Percentiles rank a stretch among this genome's conserved stretches.
These are phyloP conservation scores for Montipora sp. DNA, from an alignment of 64 coral and sea anemone species.

Conservation along the genomic window DNA sequence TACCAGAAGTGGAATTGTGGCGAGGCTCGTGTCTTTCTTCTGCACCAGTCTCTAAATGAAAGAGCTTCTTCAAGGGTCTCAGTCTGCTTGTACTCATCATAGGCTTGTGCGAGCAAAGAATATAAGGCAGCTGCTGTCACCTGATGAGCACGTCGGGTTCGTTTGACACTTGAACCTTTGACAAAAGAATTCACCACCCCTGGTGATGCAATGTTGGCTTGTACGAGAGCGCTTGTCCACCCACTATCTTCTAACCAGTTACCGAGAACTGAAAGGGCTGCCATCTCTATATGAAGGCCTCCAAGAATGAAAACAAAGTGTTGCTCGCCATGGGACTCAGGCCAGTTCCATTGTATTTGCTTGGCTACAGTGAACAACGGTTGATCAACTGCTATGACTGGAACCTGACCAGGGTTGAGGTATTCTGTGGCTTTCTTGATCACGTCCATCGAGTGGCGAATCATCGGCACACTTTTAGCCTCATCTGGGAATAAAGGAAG, in stretches of 20 bases:
- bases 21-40: not conserved
- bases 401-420: conserved; percentile 67
- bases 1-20: not conserved
- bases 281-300: conserved; percentile 51
- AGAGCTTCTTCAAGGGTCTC: not conserved
- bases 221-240: conserved; percentile 12
- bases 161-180: conserved; percentile 53
- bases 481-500: conserved; percentile 61
- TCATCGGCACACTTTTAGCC: conserved; percentile 65
- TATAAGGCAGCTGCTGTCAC: not conserved
- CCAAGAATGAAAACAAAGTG: conserved; percentile 35
- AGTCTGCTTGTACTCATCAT: too few relatives aligned
- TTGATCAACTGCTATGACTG: conserved; percentile 58
- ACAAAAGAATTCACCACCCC: conserved; percentile 54
- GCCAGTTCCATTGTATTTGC: conserved; percentile 56
- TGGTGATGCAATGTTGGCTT: conserved; percentile 38
- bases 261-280: conserved; percentile 51
- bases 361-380: conserved; percentile 42
- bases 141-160: conserved; percentile 32
- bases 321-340: conserved; percentile 8
- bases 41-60: conserved; percentile 52
- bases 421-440: conserved; percentile 34
- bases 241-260: conserved; percentile 74
- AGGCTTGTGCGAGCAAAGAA: not conserved
- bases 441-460: conserved; percentile 59